These are phyloP conservation scores for Diprion similis DNA, from an alignment of 1,140 invertebrate genomes.

Conservation along the genomic window DNA sequence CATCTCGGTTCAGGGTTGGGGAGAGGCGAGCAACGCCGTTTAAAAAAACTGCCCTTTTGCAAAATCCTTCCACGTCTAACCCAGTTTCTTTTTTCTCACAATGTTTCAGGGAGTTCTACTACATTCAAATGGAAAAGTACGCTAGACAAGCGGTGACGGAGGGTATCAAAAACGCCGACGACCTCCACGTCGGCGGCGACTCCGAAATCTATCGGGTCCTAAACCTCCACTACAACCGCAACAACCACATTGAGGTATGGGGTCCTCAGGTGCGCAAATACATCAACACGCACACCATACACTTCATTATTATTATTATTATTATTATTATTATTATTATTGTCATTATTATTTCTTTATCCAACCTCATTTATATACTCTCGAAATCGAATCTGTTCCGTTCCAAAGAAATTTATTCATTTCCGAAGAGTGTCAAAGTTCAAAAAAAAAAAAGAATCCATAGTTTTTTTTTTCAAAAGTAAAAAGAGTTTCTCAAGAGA, in stretches of 20 bases:
- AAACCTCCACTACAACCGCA: slow-evolving; percentile 99
- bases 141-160: slow-evolving; percentile 97
- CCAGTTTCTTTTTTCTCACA: slow-evolving; percentile 30
- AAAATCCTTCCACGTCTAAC: not conserved
- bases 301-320: slow-evolving; percentile 34
- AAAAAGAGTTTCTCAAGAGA: too few relatives aligned
- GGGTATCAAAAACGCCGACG: slow-evolving; percentile 91
- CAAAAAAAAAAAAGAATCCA: too few relatives aligned
- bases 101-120: slow-evolving; percentile 97
- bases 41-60: slow-evolving; percentile 29
- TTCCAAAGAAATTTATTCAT: too few relatives aligned
- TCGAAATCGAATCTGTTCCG: too few relatives aligned
- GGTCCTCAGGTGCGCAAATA: slow-evolving; percentile 67
- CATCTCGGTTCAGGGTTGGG: too few relatives aligned
- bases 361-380: too few relatives aligned
- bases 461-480: too few relatives aligned
- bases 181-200: slow-evolving; percentile 92
- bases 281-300: slow-evolving; percentile 52
- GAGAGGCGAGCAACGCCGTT: not conserved
- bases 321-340: not conserved
- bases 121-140: slow-evolving; percentile 99
- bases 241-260: slow-evolving; percentile 99
- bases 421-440: too few relatives aligned
- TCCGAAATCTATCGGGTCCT: slow-evolving; percentile 97
- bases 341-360: too few relatives aligned